Conservation (phyloP, 2,888 invertebrate species). For the Lasioglossum figueresi region DNA sequence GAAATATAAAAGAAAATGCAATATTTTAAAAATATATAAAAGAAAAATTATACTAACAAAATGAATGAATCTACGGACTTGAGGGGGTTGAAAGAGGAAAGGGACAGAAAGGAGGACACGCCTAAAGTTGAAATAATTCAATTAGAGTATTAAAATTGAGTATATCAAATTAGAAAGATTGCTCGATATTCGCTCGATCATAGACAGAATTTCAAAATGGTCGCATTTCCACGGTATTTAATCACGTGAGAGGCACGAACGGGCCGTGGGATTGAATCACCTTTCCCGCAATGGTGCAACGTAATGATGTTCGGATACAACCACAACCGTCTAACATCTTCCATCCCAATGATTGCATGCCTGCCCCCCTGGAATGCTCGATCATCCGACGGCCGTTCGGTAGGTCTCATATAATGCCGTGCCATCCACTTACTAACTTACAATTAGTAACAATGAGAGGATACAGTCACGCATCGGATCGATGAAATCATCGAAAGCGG, state of each 20-base stretch:
- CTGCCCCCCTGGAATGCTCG: constrained; percentile 60
- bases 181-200: neutral
- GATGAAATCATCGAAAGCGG: constrained; percentile 28
- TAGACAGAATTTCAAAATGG: constrained; percentile 56
- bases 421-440: constrained; percentile 15
- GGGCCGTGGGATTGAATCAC: constrained; percentile 71
- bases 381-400: constrained; percentile 27
- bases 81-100: neutral
- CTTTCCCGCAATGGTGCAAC: constrained; percentile 65
- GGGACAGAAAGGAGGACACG: neutral
- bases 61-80: neutral
- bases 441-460: constrained; percentile 30
- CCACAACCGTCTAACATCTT: constrained; percentile 64
- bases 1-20: neutral
- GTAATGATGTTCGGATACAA: constrained; percentile 66
- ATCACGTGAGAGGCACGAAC: constrained; percentile 71
- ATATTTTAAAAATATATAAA: neutral
- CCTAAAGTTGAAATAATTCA: neutral
- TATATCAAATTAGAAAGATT: neutral
- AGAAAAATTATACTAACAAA: neutral
- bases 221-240: constrained; percentile 75
- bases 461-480: constrained; percentile 17
- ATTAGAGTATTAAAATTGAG: neutral
- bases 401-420: constrained; percentile 6
- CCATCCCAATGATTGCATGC: constrained; percentile 65